Conservation (phyloP, 2,113 vertebrate genomes). For the Nycticryphes semicollaris region DNA sequence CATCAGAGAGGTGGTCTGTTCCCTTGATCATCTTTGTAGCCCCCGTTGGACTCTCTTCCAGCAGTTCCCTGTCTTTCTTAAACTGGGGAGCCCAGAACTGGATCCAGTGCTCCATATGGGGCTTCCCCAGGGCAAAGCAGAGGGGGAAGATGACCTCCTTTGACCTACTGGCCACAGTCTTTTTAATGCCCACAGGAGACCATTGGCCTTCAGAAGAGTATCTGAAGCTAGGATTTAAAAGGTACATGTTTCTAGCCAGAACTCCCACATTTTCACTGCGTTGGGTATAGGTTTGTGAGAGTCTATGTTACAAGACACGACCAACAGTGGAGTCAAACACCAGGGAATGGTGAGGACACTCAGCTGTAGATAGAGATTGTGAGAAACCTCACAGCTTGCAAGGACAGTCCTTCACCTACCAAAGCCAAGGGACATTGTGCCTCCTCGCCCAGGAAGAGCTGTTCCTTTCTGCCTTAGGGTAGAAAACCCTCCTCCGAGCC, state of each 20-base stretch:
- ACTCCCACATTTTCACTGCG: not conserved
- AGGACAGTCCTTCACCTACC: not conserved
- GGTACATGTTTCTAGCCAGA: not conserved
- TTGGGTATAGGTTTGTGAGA: not conserved
- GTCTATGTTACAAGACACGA: not conserved
- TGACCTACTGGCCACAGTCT: too few relatives aligned
- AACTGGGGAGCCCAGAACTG: too few relatives aligned
- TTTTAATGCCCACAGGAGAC: too few relatives aligned
- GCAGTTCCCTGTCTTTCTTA: too few relatives aligned
- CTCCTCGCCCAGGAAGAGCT: rapidly evolving
- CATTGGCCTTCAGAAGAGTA: not conserved
- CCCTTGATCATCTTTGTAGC: too few relatives aligned
- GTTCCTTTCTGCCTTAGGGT: not conserved
- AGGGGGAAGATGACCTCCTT: too few relatives aligned
- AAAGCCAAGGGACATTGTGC: not conserved
- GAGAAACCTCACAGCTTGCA: not conserved
- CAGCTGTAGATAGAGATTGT: rapidly evolving
- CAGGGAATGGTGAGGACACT: not conserved
- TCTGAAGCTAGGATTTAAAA: not conserved
- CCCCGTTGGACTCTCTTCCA: too few relatives aligned
- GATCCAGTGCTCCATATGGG: too few relatives aligned
- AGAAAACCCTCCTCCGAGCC: not conserved
- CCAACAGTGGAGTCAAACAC: rapidly evolving
- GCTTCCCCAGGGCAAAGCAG: too few relatives aligned
- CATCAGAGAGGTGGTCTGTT: too few relatives aligned